Conservation (phyloP, 1,140 invertebrate genomes). For the Chelonus insularis region DNA sequence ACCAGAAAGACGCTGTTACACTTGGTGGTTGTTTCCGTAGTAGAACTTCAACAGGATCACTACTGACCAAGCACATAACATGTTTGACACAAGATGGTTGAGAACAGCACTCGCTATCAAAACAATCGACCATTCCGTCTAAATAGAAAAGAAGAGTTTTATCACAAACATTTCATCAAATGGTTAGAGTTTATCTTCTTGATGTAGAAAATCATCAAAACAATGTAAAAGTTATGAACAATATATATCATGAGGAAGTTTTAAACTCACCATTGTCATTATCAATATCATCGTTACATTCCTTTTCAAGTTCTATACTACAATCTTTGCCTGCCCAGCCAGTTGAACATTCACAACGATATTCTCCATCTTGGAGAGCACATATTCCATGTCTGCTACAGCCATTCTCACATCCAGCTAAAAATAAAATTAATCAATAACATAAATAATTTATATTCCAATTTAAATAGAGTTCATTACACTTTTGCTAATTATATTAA, state of each 20-base stretch:
- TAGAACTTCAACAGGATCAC: constrained; percentile 93
- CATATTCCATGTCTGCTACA: constrained; percentile 92
- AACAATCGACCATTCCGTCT: constrained; percentile 98
- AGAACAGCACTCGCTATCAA: constrained; percentile 94
- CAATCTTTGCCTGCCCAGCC: constrained; percentile 92
- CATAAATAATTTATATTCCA: too few species aligned
- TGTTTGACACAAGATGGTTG: constrained; percentile 82
- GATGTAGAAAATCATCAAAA: too few species aligned
- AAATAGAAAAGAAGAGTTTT: constrained; percentile 34
- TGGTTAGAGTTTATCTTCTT: too few species aligned
- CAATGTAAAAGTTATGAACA: too few species aligned
- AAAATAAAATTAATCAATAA: too few species aligned
- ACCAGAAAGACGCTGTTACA: constrained; percentile 96
- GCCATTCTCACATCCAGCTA: constrained; percentile 93
- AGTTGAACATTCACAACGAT: constrained; percentile 86
- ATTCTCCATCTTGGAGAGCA: constrained; percentile 80
- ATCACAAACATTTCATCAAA: neutral
- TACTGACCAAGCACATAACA: constrained; percentile 91
- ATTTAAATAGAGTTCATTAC: too few species aligned
- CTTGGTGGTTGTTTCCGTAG: constrained; percentile 93
- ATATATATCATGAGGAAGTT: too few species aligned
- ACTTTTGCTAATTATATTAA: too few species aligned
- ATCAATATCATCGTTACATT: constrained; percentile 91
- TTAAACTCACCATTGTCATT: constrained; percentile 85
- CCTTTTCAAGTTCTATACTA: constrained; percentile 87